Evolutionary conservation across 1,140 invertebrate species (phyloP).

Genomic region (Formica exsecta): DNA sequence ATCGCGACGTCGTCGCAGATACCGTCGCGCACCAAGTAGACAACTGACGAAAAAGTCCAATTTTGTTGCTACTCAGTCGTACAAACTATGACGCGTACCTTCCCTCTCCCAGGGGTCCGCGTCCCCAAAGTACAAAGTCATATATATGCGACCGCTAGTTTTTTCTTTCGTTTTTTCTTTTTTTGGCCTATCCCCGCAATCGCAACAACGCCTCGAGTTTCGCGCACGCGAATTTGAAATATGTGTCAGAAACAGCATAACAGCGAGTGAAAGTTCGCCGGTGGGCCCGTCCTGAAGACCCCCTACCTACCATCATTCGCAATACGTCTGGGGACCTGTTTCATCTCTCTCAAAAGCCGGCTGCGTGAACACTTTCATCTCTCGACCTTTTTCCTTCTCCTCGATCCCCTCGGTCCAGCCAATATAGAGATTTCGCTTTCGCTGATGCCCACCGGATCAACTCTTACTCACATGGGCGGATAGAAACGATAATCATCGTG

Average conservation of each 20-base stretch:
- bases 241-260: constrained; percentile 72
- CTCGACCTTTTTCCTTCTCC: constrained; percentile 76
- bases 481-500: constrained; percentile 25
- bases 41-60: constrained; percentile 25
- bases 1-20: constrained; percentile 2
- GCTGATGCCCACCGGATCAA: constrained; percentile 23
- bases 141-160: not conserved
- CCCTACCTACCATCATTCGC: constrained; percentile 24
- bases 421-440: constrained; percentile 66
- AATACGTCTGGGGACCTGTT: not conserved
- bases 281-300: constrained; percentile 30
- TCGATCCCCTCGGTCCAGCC: not conserved
- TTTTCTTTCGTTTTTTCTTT: not conserved
- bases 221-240: constrained; percentile 33
- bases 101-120: constrained; percentile 14
- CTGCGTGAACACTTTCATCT: constrained; percentile 78
- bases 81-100: not conserved
- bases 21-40: constrained; percentile 28
- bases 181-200: not conserved
- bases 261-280: constrained; percentile 77
- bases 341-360: not conserved
- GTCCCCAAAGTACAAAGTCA: not conserved
- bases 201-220: not conserved
- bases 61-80: not conserved
- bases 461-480: not conserved